Evolutionary conservation across 1,140 invertebrate species (phyloP).

Genomic region (Gonioctena quinquepunctata): DNA sequence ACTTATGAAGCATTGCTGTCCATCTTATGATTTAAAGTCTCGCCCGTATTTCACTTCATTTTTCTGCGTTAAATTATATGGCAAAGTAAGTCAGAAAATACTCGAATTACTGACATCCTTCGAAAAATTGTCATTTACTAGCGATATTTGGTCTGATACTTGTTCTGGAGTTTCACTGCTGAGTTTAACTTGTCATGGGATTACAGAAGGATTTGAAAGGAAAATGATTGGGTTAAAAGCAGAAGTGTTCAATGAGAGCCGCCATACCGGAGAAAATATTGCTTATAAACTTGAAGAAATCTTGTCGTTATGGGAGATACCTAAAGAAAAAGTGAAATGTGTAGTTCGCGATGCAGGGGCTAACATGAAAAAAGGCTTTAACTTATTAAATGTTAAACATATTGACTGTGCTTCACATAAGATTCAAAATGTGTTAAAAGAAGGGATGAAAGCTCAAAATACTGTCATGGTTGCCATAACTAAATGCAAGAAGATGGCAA

Average conservation of each 20-base stretch:
- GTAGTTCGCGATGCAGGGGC: constrained; percentile 39
- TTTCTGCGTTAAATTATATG: constrained; percentile 29
- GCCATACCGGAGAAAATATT: constrained; percentile 17
- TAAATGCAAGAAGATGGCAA: constrained; percentile 3
- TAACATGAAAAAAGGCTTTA: constrained; percentile 39
- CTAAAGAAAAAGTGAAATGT: constrained; percentile 42
- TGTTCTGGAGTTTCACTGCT: constrained; percentile 35
- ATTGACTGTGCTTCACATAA: constrained; percentile 1
- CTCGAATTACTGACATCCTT: constrained; percentile 28
- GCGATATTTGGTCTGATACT: constrained; percentile 36
- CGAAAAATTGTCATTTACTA: constrained; percentile 41
- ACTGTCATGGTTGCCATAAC: too few species aligned
- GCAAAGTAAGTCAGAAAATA: constrained; percentile 34
- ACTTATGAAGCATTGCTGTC: neutral
- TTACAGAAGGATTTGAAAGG: constrained; percentile 33
- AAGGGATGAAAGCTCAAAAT: constrained; percentile 6
- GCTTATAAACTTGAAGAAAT: constrained; percentile 38
- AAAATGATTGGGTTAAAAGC: constrained; percentile 23
- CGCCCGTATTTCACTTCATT: neutral
- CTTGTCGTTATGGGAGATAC: constrained; percentile 38
- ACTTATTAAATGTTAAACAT: neutral
- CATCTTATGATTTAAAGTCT: neutral
- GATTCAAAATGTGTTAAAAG: constrained; percentile 12
- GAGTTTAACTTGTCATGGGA: constrained; percentile 41
- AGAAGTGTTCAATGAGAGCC: constrained; percentile 30